phyloP scores from a whole-genome alignment of 2,113 vertebrate genomes.

The Gymnobelideus leadbeateri region DNA sequence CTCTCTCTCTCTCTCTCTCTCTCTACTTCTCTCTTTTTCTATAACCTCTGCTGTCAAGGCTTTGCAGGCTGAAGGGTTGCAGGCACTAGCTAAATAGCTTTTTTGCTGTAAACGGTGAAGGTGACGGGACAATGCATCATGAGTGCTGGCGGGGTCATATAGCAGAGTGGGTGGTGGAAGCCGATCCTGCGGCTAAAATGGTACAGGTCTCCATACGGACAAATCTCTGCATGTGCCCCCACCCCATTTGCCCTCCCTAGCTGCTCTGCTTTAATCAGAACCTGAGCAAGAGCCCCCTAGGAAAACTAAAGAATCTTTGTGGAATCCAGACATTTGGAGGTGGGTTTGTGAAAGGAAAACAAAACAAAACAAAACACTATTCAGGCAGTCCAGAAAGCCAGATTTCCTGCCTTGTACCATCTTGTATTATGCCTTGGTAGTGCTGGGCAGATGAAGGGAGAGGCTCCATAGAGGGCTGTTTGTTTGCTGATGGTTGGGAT shows the following conservation, averaged over 20 bases:
- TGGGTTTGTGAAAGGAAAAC: not conserved
- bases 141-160: constrained; percentile 71
- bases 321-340: constrained; percentile 7
- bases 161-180: constrained; percentile 71
- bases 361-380: not conserved
- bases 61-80: constrained; percentile 86
- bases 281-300: not conserved
- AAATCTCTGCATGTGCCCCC: not conserved
- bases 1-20: constrained; percentile 41
- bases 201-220: not conserved
- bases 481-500: not conserved
- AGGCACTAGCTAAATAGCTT: constrained; percentile 88
- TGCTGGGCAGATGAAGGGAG: not conserved
- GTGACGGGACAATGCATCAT: constrained; percentile 85
- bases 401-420: accelerated
- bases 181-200: constrained; percentile 40
- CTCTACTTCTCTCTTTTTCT: constrained; percentile 68
- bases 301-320: constrained; percentile 22
- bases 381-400: not conserved
- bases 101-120: constrained; percentile 84
- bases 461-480: not conserved
- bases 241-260: not conserved
- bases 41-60: constrained; percentile 92
- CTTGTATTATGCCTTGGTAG: not conserved
- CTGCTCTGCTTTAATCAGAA: constrained; percentile 47